Percentiles rank a stretch among this genome's conserved stretches.
phyloP scores from a whole-genome alignment of 2,797 vertebrate species.

The Rhynchonycteris naso region DNA sequence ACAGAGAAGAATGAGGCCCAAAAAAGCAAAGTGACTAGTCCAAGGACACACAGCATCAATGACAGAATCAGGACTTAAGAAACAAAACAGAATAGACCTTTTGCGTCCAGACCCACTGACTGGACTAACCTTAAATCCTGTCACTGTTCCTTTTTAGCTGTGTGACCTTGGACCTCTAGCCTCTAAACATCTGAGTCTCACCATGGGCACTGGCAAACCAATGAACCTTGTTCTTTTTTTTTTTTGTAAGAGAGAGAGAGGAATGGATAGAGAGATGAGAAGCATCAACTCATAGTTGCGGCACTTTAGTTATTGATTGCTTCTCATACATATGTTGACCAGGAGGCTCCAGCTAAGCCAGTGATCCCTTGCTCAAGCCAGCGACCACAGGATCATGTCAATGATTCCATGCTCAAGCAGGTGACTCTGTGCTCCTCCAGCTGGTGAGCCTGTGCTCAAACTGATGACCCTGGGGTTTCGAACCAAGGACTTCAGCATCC shows the following conservation, averaged over 20 bases:
- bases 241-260: background rate
- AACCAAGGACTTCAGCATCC: no score
- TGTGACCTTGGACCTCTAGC: background rate
- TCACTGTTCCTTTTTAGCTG: background rate
- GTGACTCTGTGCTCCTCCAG: no score
- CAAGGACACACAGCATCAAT: background rate
- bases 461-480: no score
- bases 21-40: slow-evolving; percentile 37
- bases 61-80: background rate
- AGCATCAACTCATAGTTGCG: background rate
- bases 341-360: no score
- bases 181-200: background rate
- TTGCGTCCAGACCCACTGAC: background rate
- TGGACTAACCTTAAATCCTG: background rate
- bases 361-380: no score
- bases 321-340: no score
- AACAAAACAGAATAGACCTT: background rate
- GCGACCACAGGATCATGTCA: no score
- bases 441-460: no score
- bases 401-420: no score
- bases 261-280: background rate
- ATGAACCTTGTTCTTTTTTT: background rate
- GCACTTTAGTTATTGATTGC: no score
- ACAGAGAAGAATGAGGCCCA: background rate
- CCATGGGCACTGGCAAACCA: background rate